A percentile compares a stretch with the other conserved stretches of the same genome.
Conservation (phyloP, 2,888 invertebrate species). For the Tipula lateralis region DNA sequence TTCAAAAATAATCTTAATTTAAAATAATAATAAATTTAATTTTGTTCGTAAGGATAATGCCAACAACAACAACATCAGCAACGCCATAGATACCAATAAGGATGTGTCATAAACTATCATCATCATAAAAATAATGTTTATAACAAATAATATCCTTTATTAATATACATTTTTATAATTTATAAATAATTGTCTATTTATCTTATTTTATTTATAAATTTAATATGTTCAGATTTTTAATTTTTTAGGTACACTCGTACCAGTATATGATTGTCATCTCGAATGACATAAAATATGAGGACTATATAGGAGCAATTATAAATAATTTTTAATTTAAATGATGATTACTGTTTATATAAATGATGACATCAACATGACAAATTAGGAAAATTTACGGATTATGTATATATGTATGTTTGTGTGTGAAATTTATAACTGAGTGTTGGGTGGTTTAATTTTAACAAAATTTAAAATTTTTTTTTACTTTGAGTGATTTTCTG, state of each 20-base stretch:
- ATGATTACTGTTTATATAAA: constrained; percentile 5
- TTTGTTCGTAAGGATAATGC: neutral
- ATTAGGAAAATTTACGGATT: neutral
- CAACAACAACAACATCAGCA: neutral
- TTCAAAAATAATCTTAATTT: neutral
- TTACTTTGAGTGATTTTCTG: neutral
- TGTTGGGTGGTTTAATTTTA: neutral
- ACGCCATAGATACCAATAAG: neutral
- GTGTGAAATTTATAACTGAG: neutral
- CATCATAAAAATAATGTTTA: neutral
- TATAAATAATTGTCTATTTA: neutral
- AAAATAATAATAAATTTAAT: neutral
- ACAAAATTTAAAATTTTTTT: neutral
- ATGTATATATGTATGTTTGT: neutral
- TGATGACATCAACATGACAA: constrained; percentile 5
- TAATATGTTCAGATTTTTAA: neutral
- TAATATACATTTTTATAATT: neutral
- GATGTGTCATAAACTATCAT: neutral
- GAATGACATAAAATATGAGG: neutral
- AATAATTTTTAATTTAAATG: neutral
- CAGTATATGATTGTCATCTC: neutral
- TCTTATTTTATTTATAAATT: neutral
- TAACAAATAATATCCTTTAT: neutral
- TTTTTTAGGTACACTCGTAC: neutral
- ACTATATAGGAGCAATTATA: neutral